Evolutionary conservation across 2,888 invertebrate genomes (phyloP), one percentile per base, ranked within the genome.

Genomic region (Himalopsyche japonica): DNA sequence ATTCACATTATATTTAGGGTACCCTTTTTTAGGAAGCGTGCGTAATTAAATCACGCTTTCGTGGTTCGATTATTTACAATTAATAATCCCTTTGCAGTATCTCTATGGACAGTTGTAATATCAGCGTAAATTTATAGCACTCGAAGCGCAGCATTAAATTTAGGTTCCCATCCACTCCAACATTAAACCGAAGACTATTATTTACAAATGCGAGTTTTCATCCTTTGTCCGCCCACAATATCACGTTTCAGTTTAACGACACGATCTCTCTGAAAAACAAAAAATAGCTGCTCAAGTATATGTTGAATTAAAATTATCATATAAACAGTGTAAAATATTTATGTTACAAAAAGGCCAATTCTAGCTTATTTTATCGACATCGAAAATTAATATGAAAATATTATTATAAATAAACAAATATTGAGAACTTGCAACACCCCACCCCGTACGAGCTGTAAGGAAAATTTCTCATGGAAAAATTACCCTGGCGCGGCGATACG

Each of bases 191-290:
- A 27, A 30, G 70, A 24, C 70, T 70, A 70, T 70, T 70, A 70
- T 70, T 70, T 70, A 70, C 30, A 30, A 70, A 30, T 70, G 30
- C 70, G 24, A 1, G 37, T 43, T 34, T 77, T 77, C 77, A 77
- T 77, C 77, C 43, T 37, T 81, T 81, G 64, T 81, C 43, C 81
- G n/a, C 81, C 24, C n/a, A 12, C 57, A 76, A 34, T 76, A 32
- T 83, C 83, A 83, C 79, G 83, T 79, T 79, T 76, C 79, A 32
- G 47, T 76, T 43, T 80, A 83, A 83, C 76, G 76, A 80, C 47
- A 47, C 37, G 77, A 57, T 79, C 27, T 64, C 78, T 82, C 34
- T 64, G 24, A 27, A 70, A 30, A 10, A 12, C 20, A 24, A 70
- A 15, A 70, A 27, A 27, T 49, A 64, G 12, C 24, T 27, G 4